Base-by-base conservation (phyloP, 2,888 invertebrate species). In the Palloptera scutellata region DNA sequence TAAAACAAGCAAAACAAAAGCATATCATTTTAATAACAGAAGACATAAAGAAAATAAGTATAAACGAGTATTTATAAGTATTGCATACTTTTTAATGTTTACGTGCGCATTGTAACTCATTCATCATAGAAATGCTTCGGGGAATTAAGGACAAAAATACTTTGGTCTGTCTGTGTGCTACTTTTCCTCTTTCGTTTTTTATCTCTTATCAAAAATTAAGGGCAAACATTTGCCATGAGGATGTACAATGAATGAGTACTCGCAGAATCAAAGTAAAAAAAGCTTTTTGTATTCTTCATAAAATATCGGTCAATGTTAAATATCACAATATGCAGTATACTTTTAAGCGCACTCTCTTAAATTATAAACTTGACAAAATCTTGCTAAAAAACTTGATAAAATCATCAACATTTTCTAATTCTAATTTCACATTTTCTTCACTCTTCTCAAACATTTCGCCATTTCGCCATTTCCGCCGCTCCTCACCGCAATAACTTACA, bases 61-160 rank as follows among this genome's bases (percentile, higher is more conserved):
- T 48, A 58, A 58, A 30, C 6, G 6, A 4, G 6, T 30, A 57
- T 48, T 48, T 15, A 48, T 48, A n/a, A n/a, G n/a, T n/a, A 48
- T 48, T 48, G 3, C 48, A 48, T 48, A 48, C 15, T n/a, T 48
- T 53, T 53, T 3, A 15, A 17, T 53, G 63, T 43, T 48, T 60
- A 68, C 64, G 65, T 66, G 62, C 64, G 64, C 59, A 67, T 70
- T 70, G 68, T 30, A 30, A 30, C 30, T 30, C 61, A 70, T 69
- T 66, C 68, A 62, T 41, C 57, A 66, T 43, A 20, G 68, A 67
- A 70, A 65, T 65, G 73, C 74, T 67, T 43, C 41, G 57, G 72
- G 74, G 72, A 69, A 71, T 74, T 70, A 66, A 71, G 67, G 72
- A 61, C 20, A 59, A 63, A 68, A 60, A 43, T 52, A 67, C 67